These are phyloP conservation scores for Uromys caudimaculatus DNA, from an alignment of 2,797 vertebrate genomes.

Conservation along the genomic window DNA sequence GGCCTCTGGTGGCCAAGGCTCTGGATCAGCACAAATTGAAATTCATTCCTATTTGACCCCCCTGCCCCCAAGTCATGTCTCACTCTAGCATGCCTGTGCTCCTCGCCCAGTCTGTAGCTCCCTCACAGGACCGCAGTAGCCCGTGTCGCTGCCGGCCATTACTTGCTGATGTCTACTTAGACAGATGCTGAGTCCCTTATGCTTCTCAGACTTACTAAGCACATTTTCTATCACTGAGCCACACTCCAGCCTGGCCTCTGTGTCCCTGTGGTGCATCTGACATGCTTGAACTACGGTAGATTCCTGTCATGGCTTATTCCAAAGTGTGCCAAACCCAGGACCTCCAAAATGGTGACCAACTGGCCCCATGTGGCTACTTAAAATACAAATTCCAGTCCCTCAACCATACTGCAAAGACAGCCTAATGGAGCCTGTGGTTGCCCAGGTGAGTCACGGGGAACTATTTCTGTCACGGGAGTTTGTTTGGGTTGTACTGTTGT, in stretches of 20 bases:
- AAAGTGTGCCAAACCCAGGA: accelerated
- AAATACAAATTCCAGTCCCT: background rate
- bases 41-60: accelerated
- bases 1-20: background rate
- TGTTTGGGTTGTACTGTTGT: background rate
- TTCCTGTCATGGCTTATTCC: too few relatives aligned
- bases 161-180: background rate
- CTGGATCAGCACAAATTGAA: background rate
- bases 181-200: accelerated
- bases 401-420: background rate
- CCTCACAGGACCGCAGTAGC: background rate
- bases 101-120: background rate
- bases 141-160: accelerated
- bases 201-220: background rate
- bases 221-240: background rate
- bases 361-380: accelerated
- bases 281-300: background rate
- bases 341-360: accelerated
- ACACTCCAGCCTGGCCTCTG: background rate
- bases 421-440: background rate
- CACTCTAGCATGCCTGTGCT: accelerated
- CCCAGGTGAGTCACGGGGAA: accelerated
- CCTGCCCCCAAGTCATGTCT: accelerated
- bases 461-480: too few relatives aligned
- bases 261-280: background rate